Percentiles rank a stretch among this genome's conserved stretches.
Evolutionary conservation across 2,797 vertebrate genomes (phyloP).

Genomic region (Clarias pachynema): DNA sequence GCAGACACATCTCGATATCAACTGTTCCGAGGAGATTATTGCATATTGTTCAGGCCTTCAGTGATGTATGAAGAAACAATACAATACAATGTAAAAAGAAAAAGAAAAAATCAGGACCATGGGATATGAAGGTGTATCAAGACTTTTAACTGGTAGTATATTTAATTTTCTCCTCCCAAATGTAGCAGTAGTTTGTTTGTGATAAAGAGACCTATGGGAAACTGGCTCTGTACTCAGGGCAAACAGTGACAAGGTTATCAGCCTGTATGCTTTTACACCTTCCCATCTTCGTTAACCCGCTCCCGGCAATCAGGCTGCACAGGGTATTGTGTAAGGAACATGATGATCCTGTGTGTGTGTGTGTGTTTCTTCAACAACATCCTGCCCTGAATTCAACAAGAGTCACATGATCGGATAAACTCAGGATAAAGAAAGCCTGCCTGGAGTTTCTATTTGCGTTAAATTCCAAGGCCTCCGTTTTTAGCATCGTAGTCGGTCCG

Average conservation of each 20-base stretch:
- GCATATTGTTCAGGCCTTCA: too few species aligned
- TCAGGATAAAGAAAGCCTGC: background rate
- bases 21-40: too few species aligned
- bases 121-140: too few species aligned
- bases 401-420: slow-evolving; percentile 20
- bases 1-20: too few species aligned
- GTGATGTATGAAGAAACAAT: too few species aligned
- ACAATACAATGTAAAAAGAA: too few species aligned
- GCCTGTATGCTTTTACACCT: slow-evolving; percentile 35
- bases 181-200: slow-evolving; percentile 1
- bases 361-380: slow-evolving; percentile 9
- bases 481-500: slow-evolving; percentile 10
- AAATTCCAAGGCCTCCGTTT: background rate
- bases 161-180: background rate
- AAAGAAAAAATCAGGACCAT: too few species aligned
- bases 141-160: too few species aligned
- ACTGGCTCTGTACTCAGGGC: slow-evolving; percentile 53
- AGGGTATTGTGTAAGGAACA: background rate
- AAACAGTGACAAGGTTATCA: slow-evolving; percentile 53
- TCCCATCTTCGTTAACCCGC: slow-evolving; percentile 34
- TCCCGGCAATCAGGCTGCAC: slow-evolving; percentile 8
- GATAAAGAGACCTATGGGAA: slow-evolving; percentile 25
- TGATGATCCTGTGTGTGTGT: slow-evolving; percentile 50
- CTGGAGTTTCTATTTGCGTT: slow-evolving; percentile 35
- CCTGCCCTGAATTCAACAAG: background rate